A percentile compares a stretch with the other conserved stretches of the same genome.
Evolutionary conservation across 2,113 vertebrate genomes (phyloP).

Genomic region (Calcarius ornatus): DNA sequence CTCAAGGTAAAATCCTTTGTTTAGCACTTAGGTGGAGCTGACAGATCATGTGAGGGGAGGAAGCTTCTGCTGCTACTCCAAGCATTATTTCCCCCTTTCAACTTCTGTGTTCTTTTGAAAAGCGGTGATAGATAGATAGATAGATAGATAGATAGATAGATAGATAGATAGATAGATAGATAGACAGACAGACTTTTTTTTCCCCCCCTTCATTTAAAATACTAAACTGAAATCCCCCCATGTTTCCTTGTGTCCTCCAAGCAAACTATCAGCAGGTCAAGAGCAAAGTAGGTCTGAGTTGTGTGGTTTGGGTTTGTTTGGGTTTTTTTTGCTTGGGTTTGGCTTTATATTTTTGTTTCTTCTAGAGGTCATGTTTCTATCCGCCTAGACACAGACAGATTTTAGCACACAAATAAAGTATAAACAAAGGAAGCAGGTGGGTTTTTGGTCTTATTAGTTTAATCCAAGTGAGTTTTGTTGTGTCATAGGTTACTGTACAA

Average conservation of each 20-base stretch:
- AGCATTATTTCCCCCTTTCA: neutral
- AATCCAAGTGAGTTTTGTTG: neutral
- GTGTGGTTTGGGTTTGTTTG: neutral
- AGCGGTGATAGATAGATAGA: neutral
- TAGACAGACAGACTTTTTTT: too few species aligned
- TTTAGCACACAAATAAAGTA: neutral
- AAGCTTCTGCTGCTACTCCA: neutral
- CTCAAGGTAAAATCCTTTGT: neutral
- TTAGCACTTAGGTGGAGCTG: neutral
- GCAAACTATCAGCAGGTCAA: neutral
- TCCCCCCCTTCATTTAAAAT: neutral
- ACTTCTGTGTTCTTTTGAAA: neutral
- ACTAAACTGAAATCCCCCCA: neutral
- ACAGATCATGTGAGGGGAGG: neutral
- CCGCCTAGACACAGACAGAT: fast-evolving
- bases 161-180: too few species aligned
- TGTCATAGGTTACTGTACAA: neutral
- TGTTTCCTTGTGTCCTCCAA: neutral
- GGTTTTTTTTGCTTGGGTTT: neutral
- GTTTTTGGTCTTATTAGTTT: neutral
- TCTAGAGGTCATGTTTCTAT: neutral
- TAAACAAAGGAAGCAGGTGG: neutral
- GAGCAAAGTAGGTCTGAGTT: neutral
- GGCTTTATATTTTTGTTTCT: neutral
- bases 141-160: neutral